A percentile compares a stretch with the other conserved stretches of the same genome.
Conservation (phyloP, 2,888 invertebrate species). For the Conchocele bisecta region DNA sequence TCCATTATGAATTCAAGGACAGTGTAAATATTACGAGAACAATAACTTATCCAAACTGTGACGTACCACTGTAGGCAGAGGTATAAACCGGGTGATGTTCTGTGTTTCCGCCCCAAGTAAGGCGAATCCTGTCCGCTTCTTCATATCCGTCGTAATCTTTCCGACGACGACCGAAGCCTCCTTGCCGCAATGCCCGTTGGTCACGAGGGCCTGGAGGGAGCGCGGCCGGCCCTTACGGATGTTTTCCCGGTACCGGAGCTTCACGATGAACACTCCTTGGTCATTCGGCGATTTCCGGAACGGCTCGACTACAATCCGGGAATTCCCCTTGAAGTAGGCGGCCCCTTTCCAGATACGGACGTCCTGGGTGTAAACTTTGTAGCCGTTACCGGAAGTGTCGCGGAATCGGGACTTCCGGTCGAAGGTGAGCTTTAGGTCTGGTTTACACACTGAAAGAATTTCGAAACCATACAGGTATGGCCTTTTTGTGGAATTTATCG, state of each 20-base stretch:
- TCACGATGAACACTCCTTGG: slow-evolving; percentile 46
- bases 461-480: not conserved
- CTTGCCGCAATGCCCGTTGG: slow-evolving; percentile 51
- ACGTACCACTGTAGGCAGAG: slow-evolving; percentile 48
- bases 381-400: slow-evolving; percentile 46
- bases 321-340: slow-evolving; percentile 45
- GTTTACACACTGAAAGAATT: slow-evolving; percentile 45
- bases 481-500: too few species aligned
- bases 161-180: slow-evolving; percentile 43
- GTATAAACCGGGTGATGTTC: slow-evolving; percentile 24
- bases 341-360: slow-evolving; percentile 11
- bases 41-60: not conserved
- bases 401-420: slow-evolving; percentile 1
- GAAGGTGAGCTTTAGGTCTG: slow-evolving; percentile 42
- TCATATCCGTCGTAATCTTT: slow-evolving; percentile 28
- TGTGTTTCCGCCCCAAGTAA: slow-evolving; percentile 42
- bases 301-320: slow-evolving; percentile 30
- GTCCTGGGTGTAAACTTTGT: slow-evolving; percentile 10
- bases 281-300: slow-evolving; percentile 31
- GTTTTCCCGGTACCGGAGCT: slow-evolving; percentile 37
- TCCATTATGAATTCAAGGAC: too few species aligned
- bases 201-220: slow-evolving; percentile 40
- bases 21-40: too few species aligned
- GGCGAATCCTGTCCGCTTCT: too few species aligned
- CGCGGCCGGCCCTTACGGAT: not conserved